Evolutionary conservation across 2,113 vertebrate genomes (phyloP).

Genomic region (Phaethornis superciliosus): DNA sequence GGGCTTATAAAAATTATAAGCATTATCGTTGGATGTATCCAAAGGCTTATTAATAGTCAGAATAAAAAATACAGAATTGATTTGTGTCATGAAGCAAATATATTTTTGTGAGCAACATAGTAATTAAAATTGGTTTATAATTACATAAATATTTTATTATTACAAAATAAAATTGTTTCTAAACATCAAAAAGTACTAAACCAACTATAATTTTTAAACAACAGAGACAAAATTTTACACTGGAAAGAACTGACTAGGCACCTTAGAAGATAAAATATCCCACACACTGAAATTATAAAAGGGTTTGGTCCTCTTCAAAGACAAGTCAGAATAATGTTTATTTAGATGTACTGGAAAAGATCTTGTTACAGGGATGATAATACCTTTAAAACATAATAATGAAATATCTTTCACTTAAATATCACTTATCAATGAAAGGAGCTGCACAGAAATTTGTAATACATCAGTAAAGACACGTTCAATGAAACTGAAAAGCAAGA

Average conservation of each 20-base stretch:
- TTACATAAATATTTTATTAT: slow-evolving; percentile 25
- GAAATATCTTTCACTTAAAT: not conserved
- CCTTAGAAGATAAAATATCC: not conserved
- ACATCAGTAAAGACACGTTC: not conserved
- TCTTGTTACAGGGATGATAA: not conserved
- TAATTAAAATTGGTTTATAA: slow-evolving; percentile 56
- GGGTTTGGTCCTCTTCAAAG: not conserved
- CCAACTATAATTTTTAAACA: not conserved
- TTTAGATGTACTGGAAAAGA: not conserved
- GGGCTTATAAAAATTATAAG: slow-evolving; percentile 18
- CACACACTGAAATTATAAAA: not conserved
- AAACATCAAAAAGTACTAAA: not conserved
- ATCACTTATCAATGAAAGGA: not conserved
- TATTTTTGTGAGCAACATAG: not conserved
- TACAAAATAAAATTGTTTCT: slow-evolving; percentile 42
- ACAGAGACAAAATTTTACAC: not conserved
- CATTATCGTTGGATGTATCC: not conserved
- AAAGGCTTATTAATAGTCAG: not conserved
- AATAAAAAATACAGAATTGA: slow-evolving; percentile 1
- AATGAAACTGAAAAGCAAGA: not conserved
- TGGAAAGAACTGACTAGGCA: not conserved
- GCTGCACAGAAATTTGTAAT: not conserved
- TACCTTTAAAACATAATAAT: not conserved
- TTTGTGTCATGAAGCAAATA: slow-evolving; percentile 13
- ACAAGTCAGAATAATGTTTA: not conserved